Evolutionary conservation across 2,797 vertebrate species (phyloP).

Genomic region (Erethizon dorsatum): DNA sequence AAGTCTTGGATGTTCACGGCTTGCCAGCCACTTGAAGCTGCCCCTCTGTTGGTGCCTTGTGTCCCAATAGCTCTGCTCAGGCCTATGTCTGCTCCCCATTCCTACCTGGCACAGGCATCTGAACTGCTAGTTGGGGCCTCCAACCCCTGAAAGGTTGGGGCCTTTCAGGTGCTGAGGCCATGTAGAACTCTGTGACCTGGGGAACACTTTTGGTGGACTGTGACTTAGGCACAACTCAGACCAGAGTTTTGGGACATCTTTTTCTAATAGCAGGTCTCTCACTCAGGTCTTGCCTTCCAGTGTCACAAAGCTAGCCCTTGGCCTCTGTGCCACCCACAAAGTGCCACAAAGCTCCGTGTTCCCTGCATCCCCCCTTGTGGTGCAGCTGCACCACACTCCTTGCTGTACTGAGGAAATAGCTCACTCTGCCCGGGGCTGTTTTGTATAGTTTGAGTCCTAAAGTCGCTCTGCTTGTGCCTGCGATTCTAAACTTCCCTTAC

Average conservation of each 20-base stretch:
- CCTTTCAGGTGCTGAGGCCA: neutral
- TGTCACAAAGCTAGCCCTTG: neutral
- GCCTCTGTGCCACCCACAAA: neutral
- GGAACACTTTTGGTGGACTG: neutral
- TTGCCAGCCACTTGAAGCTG: neutral
- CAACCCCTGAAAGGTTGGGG: neutral
- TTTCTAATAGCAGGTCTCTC: neutral
- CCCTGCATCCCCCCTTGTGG: neutral
- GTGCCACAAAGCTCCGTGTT: neutral
- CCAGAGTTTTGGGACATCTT: neutral
- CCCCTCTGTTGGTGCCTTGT: no score
- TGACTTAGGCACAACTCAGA: neutral
- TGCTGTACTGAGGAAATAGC: neutral
- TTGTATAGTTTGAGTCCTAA: neutral
- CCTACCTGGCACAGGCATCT: neutral
- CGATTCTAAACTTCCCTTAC: neutral
- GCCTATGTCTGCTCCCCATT: neutral
- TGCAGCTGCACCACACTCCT: rapidly evolving
- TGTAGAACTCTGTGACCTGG: neutral
- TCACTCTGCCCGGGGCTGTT: rapidly evolving
- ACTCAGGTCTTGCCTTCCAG: neutral
- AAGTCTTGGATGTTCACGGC: neutral
- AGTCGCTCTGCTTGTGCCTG: neutral
- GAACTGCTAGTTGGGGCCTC: neutral
- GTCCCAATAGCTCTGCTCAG: neutral